phyloP scores from a whole-genome alignment of 2,797 vertebrate genomes.

The Atherinosoma microstoma region DNA sequence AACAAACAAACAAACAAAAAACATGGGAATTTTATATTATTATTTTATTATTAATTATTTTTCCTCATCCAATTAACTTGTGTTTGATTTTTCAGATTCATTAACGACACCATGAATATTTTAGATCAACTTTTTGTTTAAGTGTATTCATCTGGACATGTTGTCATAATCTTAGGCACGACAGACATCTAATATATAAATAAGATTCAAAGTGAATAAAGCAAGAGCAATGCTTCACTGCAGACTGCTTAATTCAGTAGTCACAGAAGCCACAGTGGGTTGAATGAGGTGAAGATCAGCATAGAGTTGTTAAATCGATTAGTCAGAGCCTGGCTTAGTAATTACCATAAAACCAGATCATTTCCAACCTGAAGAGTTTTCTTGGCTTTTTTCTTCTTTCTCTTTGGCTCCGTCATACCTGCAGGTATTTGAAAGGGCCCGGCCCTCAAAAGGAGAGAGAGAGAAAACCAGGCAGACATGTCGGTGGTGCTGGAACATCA shows the following conservation, averaged over 20 bases:
- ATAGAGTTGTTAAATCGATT: constrained; percentile 59
- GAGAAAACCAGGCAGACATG: constrained; percentile 44
- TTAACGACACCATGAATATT: constrained; percentile 49
- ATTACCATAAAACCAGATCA: constrained; percentile 48
- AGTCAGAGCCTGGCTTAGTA: constrained; percentile 55
- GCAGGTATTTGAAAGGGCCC: constrained; percentile 40
- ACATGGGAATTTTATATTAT: constrained; percentile 41
- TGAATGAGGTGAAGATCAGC: constrained; percentile 54
- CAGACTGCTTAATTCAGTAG: constrained; percentile 59
- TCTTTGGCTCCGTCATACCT: constrained; percentile 40
- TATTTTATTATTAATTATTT: too few relatives aligned
- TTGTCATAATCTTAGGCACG: constrained; percentile 46
- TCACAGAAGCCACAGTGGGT: constrained; percentile 41
- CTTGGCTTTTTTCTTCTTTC: constrained; percentile 8
- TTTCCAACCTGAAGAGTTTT: constrained; percentile 33
- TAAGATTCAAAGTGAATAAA: constrained; percentile 53
- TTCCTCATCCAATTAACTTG: constrained; percentile 24
- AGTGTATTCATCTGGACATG: constrained; percentile 35
- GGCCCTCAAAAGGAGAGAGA: constrained; percentile 36
- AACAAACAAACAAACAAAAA: constrained; percentile 13
- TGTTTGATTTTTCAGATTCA: constrained; percentile 39
- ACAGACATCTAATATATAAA: constrained; percentile 54
- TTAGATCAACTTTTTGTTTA: constrained; percentile 31
- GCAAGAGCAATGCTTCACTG: constrained; percentile 25
- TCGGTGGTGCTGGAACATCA: constrained; percentile 57